Percentiles rank a stretch among this genome's conserved stretches.
These are phyloP conservation scores for Bugulina stolonifera DNA, from an alignment of 2,888 invertebrate species.

Conservation along the genomic window DNA sequence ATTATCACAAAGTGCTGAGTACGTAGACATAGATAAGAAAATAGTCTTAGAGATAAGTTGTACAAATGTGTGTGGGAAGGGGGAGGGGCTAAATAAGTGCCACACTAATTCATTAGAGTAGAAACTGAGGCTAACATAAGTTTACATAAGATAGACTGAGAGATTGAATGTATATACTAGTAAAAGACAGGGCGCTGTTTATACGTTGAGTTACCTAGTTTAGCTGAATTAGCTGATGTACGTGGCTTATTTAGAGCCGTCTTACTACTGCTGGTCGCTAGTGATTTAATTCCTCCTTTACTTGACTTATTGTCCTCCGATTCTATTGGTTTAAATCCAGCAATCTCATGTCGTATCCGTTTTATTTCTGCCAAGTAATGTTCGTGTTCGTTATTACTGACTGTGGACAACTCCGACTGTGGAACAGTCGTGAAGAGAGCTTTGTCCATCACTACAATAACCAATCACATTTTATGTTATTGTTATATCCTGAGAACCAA, in stretches of 20 bases:
- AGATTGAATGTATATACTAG: not conserved
- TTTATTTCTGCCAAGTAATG: constrained; percentile 45
- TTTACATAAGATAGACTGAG: too few relatives aligned
- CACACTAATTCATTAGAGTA: too few relatives aligned
- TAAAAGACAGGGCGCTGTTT: constrained; percentile 6
- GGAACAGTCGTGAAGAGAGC: constrained; percentile 36
- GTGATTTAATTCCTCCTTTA: not conserved
- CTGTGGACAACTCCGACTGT: constrained; percentile 17
- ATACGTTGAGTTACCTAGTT: not conserved
- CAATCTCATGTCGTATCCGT: constrained; percentile 42
- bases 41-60: too few relatives aligned
- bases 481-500: too few relatives aligned
- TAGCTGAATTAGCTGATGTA: not conserved
- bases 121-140: too few relatives aligned
- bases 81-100: too few relatives aligned
- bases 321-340: constrained; percentile 47
- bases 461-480: too few relatives aligned
- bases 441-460: constrained; percentile 41
- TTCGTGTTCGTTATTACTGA: constrained; percentile 34
- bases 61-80: too few relatives aligned
- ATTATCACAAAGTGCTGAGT: too few relatives aligned
- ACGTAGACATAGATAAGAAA: too few relatives aligned
- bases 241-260: not conserved
- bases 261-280: not conserved
- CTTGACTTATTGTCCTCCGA: constrained; percentile 31